Base-by-base conservation (phyloP, 2,888 invertebrate species). In the Sympetrum striolatum region DNA sequence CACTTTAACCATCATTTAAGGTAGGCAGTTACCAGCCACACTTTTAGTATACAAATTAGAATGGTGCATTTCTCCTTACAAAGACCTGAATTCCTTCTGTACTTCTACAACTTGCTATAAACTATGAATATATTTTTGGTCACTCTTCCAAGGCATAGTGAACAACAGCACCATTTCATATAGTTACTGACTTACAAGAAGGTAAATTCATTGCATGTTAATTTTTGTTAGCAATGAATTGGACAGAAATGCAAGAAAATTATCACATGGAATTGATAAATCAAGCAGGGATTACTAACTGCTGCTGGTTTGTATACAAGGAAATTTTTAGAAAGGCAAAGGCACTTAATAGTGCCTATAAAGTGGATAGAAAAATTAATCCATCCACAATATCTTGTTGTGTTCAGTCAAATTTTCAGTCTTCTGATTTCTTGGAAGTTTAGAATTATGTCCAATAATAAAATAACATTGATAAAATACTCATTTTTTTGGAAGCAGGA, bases 91-190 rank as follows among this genome's bases (percentile, higher is more conserved):
- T 58, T 31, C 15, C 22, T 31, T 82, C 58, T 58, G 37, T 35
- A 31, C 3, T 86, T 60, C 58, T 64, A 86, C 60, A 86, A 60
- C 35, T 22, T 64, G 60, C 60, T 60, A 86, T 60, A 64, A 86
- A 86, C 60, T 60, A 64, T 37, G 60, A 60, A 37, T 53, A 53
- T 14, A 60, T 60, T n/a, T n/a, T 60, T 86, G 60, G 86, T 86
- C 86, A 86, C 60, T 64, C 37, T 86, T 86, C n/a, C n/a, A 86
- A 86, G 86, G 86, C 86, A 86, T 86, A 86, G 60, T 58, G 35
- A 58, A 82, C 35, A 82, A 53, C 82, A 82, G 86, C 86, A 86
- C 86, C 86, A 60, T 86, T 64, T 86, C 15, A 64, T 37, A 60
- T 86, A 86, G 60, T 86, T 60, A 64, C 60, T 64, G 37, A 86